Conservation (phyloP, 2,113 vertebrate genomes). For the Hippolais icterina region DNA sequence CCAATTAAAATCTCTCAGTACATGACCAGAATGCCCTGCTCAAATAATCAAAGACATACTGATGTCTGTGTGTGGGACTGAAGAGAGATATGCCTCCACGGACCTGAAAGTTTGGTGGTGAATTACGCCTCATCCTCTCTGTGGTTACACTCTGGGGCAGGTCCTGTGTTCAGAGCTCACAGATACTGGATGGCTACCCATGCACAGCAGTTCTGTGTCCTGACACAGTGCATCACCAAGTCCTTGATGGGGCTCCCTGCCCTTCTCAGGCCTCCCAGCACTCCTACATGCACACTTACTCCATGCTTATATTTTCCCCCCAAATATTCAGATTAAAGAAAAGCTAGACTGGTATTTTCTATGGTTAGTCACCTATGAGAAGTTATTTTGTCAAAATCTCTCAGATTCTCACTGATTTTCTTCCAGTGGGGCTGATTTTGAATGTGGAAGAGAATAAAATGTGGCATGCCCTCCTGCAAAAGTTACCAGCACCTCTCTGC, state of each 20-base stretch:
- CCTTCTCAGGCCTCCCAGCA: neutral
- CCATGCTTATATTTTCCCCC: neutral
- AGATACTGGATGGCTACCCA: neutral
- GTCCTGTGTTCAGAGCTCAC: neutral
- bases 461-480: neutral
- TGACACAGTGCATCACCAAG: neutral
- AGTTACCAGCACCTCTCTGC: neutral
- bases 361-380: neutral
- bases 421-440: neutral
- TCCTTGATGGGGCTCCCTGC: neutral
- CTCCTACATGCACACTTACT: neutral
- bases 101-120: neutral
- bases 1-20: neutral
- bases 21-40: neutral
- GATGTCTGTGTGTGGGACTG: neutral
- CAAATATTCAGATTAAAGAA: neutral
- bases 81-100: neutral
- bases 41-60: neutral
- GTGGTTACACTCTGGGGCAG: neutral
- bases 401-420: neutral
- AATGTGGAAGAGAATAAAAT: neutral
- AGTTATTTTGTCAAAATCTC: neutral
- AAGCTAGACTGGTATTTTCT: rapidly evolving
- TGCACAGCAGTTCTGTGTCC: neutral
- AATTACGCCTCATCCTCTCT: neutral